phyloP scores from a whole-genome alignment of 1,140 invertebrate species.

The Bombus pascuorum region DNA sequence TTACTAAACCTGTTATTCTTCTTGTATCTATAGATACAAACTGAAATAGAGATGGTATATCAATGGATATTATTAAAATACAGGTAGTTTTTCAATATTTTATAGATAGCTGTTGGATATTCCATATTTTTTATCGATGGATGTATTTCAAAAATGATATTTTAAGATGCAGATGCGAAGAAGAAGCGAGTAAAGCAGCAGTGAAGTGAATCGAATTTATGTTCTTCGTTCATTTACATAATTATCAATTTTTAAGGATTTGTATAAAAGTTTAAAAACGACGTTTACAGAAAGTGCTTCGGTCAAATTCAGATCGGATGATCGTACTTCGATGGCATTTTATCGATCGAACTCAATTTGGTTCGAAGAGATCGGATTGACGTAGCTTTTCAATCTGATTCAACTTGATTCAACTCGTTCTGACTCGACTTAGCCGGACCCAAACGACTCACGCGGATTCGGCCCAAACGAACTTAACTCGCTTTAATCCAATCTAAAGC shows the following conservation, averaged over 20 bases:
- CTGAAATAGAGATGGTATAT: not conserved
- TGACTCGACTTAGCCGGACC: not conserved
- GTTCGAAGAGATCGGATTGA: not conserved
- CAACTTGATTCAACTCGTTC: not conserved
- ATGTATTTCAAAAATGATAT: not conserved
- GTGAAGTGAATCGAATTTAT: no score
- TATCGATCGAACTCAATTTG: not conserved
- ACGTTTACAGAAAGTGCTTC: no score
- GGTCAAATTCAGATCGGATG: no score
- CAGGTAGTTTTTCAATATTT: not conserved
- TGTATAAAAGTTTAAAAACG: no score
- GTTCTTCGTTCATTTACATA: no score
- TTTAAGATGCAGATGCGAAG: no score
- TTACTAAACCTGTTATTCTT: not conserved
- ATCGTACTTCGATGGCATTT: no score
- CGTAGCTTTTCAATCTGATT: not conserved
- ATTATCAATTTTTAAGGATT: no score
- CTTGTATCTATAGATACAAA: not conserved
- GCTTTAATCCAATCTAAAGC: not conserved
- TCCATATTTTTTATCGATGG: not conserved
- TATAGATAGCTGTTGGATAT: no score
- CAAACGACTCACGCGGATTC: not conserved
- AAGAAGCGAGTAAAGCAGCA: no score
- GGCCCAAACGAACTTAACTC: not conserved
- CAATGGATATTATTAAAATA: not conserved